phyloP scores from a whole-genome alignment of 1,140 invertebrate species.

The Eriocheir sinensis region DNA sequence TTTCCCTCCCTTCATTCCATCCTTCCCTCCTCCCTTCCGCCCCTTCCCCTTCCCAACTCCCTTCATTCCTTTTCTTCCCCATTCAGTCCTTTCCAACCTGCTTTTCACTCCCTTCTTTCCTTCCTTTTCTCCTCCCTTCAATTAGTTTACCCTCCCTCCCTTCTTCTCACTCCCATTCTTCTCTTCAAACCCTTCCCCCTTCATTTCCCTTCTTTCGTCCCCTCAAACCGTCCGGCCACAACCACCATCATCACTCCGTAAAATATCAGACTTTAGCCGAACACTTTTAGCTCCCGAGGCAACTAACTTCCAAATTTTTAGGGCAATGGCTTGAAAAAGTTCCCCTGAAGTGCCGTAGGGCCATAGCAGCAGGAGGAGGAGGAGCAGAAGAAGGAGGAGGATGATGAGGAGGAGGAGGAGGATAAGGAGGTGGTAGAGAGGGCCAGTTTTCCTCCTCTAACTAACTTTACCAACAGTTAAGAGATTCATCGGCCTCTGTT shows the following conservation, averaged over 20 bases:
- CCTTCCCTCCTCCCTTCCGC: too few species aligned
- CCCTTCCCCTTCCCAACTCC: too few species aligned
- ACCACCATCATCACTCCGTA: background rate
- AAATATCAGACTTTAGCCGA: background rate
- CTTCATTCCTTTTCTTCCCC: too few species aligned
- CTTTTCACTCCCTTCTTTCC: background rate
- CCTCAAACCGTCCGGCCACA: background rate
- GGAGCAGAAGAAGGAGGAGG: background rate
- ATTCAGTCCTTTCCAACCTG: too few species aligned
- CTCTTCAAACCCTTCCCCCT: background rate
- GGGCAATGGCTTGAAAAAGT: constrained; percentile 9
- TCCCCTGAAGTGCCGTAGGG: background rate
- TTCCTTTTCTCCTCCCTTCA: background rate
- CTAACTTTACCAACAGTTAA: too few species aligned
- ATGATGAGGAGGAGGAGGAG: background rate
- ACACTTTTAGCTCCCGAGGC: background rate
- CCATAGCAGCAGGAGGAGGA: background rate
- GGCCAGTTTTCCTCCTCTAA: too few species aligned
- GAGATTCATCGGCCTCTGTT: too few species aligned
- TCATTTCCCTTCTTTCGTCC: background rate
- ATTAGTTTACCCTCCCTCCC: too few species aligned
- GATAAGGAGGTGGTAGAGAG: background rate
- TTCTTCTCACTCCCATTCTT: too few species aligned
- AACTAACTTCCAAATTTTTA: constrained; percentile 14
- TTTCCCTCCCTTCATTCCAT: too few species aligned